Evolutionary conservation across 2,888 invertebrate genomes (phyloP), one percentile per base, ranked within the genome.

Genomic region (Sepiola atlantica): DNA sequence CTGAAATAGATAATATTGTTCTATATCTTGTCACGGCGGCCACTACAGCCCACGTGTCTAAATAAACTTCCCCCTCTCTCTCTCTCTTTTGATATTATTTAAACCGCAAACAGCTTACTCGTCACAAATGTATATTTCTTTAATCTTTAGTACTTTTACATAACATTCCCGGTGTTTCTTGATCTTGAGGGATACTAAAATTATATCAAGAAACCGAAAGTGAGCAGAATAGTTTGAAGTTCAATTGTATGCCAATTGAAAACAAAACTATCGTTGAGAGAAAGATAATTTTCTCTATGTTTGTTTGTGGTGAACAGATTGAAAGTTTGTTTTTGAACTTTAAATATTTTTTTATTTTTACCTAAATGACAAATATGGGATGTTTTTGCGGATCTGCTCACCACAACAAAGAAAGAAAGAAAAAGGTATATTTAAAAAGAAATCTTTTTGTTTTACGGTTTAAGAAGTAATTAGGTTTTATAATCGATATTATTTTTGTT

Each of bases 301-400:
- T 77, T 77, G 77, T 77, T 77, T 77, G 45, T 77, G n/a, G 32
- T 77, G n/a, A n/a, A 77, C 77, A 77, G 77, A 77, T n/a, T n/a
- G 45, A 45, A 45, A 45, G 45, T 45, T n/a, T 16, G 16, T 77
- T 77, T n/a, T 57, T 57, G 28, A 61, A 61, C 24, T 61, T 61
- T 61, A 10, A 61, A 8, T 61, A n/a, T n/a, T n/a, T n/a, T n/a
- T n/a, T n/a, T n/a, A n/a, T n/a, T 61, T 61, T 45, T 45, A 4
- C 45, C 45, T 45, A 61, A 61, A 61, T 61, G 21, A 61, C 61
- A 61, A 28, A 61, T 10, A 61, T 61, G 61, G 61, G 24, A 61
- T 61, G 61, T 28, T 10, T 61, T 21, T 61, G 21, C 12, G 21
- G 4, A 28, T 21, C 8, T 28, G 21, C 28, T 20, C 21, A 12